Evolutionary conservation across 2,113 vertebrate species (phyloP), one percentile per base, ranked within the genome.

Genomic region (Silurus asotus): DNA sequence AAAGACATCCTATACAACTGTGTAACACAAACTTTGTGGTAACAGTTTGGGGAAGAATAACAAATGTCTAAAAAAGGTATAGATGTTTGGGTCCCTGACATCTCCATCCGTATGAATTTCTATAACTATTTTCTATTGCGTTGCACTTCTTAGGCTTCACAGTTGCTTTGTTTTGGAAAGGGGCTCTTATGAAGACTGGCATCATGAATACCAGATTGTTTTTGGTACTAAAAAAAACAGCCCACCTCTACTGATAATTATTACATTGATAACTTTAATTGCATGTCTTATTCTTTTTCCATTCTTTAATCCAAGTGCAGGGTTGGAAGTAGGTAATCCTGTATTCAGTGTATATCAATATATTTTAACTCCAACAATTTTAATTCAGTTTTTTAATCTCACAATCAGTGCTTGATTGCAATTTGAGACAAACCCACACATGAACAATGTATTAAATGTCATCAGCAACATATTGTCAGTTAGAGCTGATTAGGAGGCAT

Each of bases 381-480:
- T 86, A 19, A 75, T 76, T 82, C 82, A 64, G 23, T 25, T 13
- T 49, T 55, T 2, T 17, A 23, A 53, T 81, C 7, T 49, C 11
- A 76, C 72, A 86, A 82, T 82, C 79, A 64, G 79, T 17, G 56
- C 14, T 61, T 86, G 85, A 86, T 86, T 86, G 79, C 59, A 55
- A 20, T 75, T 81, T 6, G 79, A 82, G 56, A 9, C 20, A 25
- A 82, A 81, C 70, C 67, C 56, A 8, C 25, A 62, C 69, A 64
- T 37, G 79, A 82, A 86, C 69, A 75, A 64, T 64, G 53, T 61
- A 28, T 76, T 74, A 82, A 86, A 86, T 82, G 70, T 75, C 79
- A 82, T 82, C 85, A 86, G 85, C 48, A 53, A 53, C 79, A 64
- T 81, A 74, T 82, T 86, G 85, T 82, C 45, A 64, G 85, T 65